A percentile compares a stretch with the other conserved stretches of the same genome.
These are phyloP conservation scores for Microctenopoma stevenorrisi DNA, from an alignment of 2,797 vertebrate genomes.

Conservation along the genomic window DNA sequence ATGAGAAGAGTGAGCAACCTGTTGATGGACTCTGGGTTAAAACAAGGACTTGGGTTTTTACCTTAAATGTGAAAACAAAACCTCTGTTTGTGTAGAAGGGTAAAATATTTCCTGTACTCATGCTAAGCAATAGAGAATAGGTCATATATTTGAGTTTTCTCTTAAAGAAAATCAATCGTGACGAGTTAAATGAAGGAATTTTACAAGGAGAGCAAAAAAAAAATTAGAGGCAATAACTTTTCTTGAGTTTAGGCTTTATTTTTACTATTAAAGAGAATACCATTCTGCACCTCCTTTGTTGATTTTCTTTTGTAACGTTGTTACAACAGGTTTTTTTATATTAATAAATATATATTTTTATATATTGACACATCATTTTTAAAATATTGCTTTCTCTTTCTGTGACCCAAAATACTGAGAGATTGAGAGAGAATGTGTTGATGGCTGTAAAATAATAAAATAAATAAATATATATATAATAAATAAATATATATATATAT, in stretches of 20 bases:
- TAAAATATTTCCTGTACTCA: not conserved
- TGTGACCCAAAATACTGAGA: too few species aligned
- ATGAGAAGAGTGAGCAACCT: not conserved
- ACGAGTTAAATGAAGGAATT: constrained; percentile 2
- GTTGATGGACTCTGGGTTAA: not conserved
- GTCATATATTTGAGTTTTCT: not conserved
- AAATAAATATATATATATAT: too few species aligned
- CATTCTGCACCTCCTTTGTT: not conserved
- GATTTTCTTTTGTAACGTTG: not conserved
- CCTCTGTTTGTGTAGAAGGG: not conserved
- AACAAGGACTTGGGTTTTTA: not conserved
- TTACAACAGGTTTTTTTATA: too few species aligned
- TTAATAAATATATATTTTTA: too few species aligned
- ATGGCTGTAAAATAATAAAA: too few species aligned
- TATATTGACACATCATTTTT: too few species aligned
- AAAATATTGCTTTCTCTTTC: too few species aligned
- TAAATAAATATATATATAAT: too few species aligned
- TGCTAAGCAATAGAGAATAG: not conserved
- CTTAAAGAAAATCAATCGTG: not conserved
- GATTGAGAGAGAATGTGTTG: too few species aligned
- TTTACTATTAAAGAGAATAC: constrained; percentile 23
- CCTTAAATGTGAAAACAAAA: too few species aligned
- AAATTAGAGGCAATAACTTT: not conserved
- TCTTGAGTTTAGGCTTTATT: constrained; percentile 11
- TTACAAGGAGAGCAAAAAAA: not conserved